Evolutionary conservation across 2,797 vertebrate genomes (phyloP).

Genomic region (Urophycis tenuis): DNA sequence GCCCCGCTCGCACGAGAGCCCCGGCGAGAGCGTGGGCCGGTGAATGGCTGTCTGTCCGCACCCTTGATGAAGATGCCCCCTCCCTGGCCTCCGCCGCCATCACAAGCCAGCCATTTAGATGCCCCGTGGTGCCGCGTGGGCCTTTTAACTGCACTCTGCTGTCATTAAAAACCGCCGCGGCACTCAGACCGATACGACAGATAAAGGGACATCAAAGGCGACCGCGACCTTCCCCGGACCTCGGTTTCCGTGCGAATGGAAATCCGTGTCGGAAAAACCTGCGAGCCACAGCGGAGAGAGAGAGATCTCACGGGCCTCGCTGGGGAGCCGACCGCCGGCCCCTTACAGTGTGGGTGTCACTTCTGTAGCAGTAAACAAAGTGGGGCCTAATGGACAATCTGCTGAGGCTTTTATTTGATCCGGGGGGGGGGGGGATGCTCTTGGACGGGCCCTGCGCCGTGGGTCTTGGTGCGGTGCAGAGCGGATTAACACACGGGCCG

Average conservation of each 20-base stretch:
- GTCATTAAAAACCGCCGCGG: conserved; percentile 43
- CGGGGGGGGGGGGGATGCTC: conserved; percentile 20
- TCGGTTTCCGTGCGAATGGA: conserved; percentile 42
- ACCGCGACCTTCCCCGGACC: conserved; percentile 30
- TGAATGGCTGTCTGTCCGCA: conserved; percentile 41
- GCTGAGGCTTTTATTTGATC: conserved; percentile 43
- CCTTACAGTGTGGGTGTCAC: conserved; percentile 25
- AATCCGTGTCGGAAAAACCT: conserved; percentile 53
- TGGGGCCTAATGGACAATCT: conserved; percentile 46
- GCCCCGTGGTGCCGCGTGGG: conserved; percentile 33
- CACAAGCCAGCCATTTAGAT: conserved; percentile 24
- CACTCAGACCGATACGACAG: conserved; percentile 44
- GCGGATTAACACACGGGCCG: background rate
- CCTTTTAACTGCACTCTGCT: conserved; percentile 37
- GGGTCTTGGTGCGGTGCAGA: background rate
- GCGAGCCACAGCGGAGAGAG: conserved; percentile 27
- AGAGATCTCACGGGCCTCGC: conserved; percentile 41
- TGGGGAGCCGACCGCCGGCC: conserved; percentile 32
- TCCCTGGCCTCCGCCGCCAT: conserved; percentile 5
- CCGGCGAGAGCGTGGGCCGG: conserved; percentile 29
- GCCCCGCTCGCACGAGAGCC: conserved; percentile 17
- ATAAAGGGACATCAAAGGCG: conserved; percentile 33
- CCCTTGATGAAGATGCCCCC: conserved; percentile 35
- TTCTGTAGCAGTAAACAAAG: conserved; percentile 45
- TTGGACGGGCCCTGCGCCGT: conserved; percentile 7